Percentiles rank a stretch among this genome's conserved stretches.
These are phyloP conservation scores for Hemiscyllium ocellatum DNA, from an alignment of 2,113 vertebrate species.

Conservation along the genomic window DNA sequence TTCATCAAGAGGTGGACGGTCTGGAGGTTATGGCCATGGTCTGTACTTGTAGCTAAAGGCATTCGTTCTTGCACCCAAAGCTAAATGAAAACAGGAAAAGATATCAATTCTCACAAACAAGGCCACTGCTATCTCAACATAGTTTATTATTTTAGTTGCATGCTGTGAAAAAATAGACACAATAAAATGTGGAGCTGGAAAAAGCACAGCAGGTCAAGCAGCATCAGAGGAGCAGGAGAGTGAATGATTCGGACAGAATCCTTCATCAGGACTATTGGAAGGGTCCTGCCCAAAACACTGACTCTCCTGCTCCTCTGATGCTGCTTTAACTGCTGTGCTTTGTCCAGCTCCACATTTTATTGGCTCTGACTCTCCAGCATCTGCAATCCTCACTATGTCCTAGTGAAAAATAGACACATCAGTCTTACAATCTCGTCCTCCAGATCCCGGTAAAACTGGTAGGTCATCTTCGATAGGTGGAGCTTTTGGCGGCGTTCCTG, in stretches of 20 bases:
- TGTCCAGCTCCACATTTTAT: no score
- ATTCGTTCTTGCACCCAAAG: constrained; percentile 89
- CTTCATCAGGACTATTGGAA: no score
- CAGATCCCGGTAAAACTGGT: constrained; percentile 82
- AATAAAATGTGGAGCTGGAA: no score
- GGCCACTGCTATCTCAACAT: background rate
- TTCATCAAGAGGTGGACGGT: constrained; percentile 81
- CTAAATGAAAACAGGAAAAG: constrained; percentile 50
- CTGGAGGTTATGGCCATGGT: constrained; percentile 80
- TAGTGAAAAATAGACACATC: background rate
- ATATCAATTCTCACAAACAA: background rate
- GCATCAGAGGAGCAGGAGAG: no score
- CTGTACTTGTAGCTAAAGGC: constrained; percentile 68
- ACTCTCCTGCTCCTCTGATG: no score
- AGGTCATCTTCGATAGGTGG: constrained; percentile 67
- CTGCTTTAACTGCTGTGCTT: no score
- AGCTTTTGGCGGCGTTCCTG: constrained; percentile 70
- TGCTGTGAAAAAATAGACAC: background rate
- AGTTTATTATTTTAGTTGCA: background rate
- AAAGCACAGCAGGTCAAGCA: no score
- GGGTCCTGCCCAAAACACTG: no score
- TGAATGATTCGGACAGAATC: no score
- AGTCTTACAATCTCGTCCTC: constrained; percentile 78
- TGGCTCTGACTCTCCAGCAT: no score
- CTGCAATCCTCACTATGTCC: no score